Base-by-base conservation (phyloP, 2,797 vertebrate genomes). In the Acrossocheilus wenchowensis region DNA sequence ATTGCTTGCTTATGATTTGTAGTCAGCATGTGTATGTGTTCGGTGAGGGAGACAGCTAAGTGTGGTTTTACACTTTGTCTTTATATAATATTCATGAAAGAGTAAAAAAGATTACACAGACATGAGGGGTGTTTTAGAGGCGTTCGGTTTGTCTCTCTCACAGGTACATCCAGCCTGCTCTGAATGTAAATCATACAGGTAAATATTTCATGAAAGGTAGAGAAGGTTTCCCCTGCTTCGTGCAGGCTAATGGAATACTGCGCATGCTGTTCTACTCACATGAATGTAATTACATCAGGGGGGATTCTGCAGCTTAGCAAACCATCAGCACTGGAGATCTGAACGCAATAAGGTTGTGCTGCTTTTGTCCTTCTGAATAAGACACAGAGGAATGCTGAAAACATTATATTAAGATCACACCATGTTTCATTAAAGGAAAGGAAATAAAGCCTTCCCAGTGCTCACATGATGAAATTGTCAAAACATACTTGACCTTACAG, bases 171-270 rank as follows among this genome's bases (percentile, higher is more conserved):
- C 34, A 86, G 23, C 81, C 89, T 87, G 78, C 39, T 39, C 77
- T 88, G 88, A 87, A 89, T 93, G 90, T 90, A 90, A 92, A 94
- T 93, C 91, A 89, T 88, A 86, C 85, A 88, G 89, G 91, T 93
- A 94, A 94, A 94, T 93, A 93, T 92, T 93, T 93, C 87, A 93
- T 91, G 75, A 75, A 87, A 86, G 90, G 90, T 91, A 66, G 87
- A 88, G 60, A 10, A 89, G 88, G 75, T 11, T 50, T 39, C 78
- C 81, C 48, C 72, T n/a, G 83, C 78, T 81, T 62, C 7, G 45
- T 54, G 66, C 89, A 90, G 91, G 91, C 93, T 91, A 93, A 93
- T 91, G 89, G 92, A 91, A 93, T 91, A 92, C 88, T 6, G 83
- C 87, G 82, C 26, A 39, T 87, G 84, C 77, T 84, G 89, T 87